Base-by-base conservation (phyloP, 2,797 vertebrate genomes). In the Netta rufina region DNA sequence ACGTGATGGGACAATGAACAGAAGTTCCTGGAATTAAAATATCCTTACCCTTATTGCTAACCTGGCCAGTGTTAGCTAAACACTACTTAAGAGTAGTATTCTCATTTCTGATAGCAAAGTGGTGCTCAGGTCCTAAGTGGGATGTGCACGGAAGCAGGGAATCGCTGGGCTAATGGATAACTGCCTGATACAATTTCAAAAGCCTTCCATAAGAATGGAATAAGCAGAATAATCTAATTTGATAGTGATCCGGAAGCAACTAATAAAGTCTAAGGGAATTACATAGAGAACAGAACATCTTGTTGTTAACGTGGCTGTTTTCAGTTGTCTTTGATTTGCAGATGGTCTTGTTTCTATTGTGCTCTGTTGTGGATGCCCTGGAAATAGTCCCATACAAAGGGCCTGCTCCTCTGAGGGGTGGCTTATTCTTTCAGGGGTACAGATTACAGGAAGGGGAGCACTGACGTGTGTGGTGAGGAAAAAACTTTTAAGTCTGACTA, bases 41-140 rank as follows among this genome's bases (percentile, higher is more conserved):
- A 6, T 72, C 76, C 30, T 71, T 70, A 4, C 43, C 13, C 53
- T 74, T 49, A 3, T 7, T 86, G 73, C 70, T 89, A 53, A 25
- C 25, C 38, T 67, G 32, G 3, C 28, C 0, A 0, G 12, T 51
- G 41, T 64, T 64, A 32, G 4, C 33, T 21, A 4, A 86, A 2
- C 24, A 22, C n/a, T 22, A 3, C 12, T 22, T n/a, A 7, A 32
- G 33, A 22, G 39, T 22, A 22, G 21, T 28, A 19, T 16, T 25
- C 16, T 41, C 16, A 13, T 79, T 16, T 78, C 27, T 53, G 61
- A 11, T 6, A 57, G 58, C 36, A 43, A 21, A 1, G 53, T 36
- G 28, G 5, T 19, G 2, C 10, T 85, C 28, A 6, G 33, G 56
- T 66, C 66, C n/a, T 27, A 6, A 66, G 7, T 6, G 43, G 89